Base-by-base conservation (phyloP, 2,113 vertebrate species). In the Pseudopodoces humilis region DNA sequence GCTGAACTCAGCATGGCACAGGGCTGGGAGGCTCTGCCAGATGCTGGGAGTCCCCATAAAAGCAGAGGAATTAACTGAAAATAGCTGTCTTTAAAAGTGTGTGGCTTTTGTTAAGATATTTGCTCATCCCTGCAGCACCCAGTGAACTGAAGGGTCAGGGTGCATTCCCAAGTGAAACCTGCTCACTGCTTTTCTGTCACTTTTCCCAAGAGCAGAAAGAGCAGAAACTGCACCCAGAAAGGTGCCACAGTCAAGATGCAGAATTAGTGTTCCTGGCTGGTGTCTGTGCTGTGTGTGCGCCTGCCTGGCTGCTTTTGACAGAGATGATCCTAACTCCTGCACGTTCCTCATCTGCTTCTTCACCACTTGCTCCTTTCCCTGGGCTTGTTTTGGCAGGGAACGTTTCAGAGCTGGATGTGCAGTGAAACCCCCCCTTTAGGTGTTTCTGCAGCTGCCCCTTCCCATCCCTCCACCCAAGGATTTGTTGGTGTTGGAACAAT, bases 401-500 rank as follows among this genome's bases (percentile, higher is more conserved):
- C 7, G 5, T 19, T 79, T 67, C 31, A 63, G 46, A 71, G 58
- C 10, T 47, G 71, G 10, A 6, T 27, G 25, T 2, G 4, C 5
- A 33, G 31, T 8, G 41, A 60, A 56, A n/a, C 39, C 33, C 15
- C 16, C 15, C 8, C 4, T 15, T 1, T 1, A 9, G 0, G 1
- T 35, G 23, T 15, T 60, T 7, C 56, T 70, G 52, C 35, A 50
- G 68, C 33, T 44, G 30, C 9, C 49, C 35, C 18, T 35, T 79
- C 60, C 56, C 15, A 24, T 49, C 24, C 37, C 31, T 88, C 33
- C 23, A 71, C 6, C 39, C 39, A 24, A 44, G 35, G 60, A 19
- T 58, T 46, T 74, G 7, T 30, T 50, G 53, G 44, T 59, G 33
- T 44, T 11, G 2, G 49, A 70, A 59, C 11, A 67, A 49, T 35